Evolutionary conservation across 2,113 vertebrate species (phyloP).

Genomic region (Microtus montanus): DNA sequence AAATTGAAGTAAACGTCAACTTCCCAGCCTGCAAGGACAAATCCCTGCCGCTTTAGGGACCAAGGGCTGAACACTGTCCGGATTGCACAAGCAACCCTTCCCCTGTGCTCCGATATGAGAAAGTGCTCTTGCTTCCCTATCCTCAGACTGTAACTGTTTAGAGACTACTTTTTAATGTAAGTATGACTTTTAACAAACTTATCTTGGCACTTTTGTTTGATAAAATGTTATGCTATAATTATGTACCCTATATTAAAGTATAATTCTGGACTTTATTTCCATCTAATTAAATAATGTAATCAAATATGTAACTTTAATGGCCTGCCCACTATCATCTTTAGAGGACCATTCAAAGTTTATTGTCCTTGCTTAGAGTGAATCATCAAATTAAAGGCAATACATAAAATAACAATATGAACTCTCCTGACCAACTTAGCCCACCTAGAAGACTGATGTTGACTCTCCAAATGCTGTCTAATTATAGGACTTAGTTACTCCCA

Average conservation of each 20-base stretch:
- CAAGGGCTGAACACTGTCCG: not conserved
- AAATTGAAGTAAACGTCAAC: not conserved
- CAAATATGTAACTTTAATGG: constrained; percentile 78
- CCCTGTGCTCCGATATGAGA: not conserved
- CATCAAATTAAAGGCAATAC: constrained; percentile 61
- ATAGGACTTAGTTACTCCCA: constrained; percentile 68
- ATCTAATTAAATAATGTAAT: constrained; percentile 77
- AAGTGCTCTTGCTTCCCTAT: constrained; percentile 68
- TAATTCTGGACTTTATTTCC: constrained; percentile 75
- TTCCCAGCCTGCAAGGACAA: constrained; percentile 32
- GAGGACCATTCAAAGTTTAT: constrained; percentile 74
- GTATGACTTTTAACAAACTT: constrained; percentile 78
- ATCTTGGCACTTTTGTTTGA: constrained; percentile 73
- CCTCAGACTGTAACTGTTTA: constrained; percentile 59
- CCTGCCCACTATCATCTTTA: constrained; percentile 58
- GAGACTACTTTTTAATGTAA: constrained; percentile 56
- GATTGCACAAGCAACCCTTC: not conserved
- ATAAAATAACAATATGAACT: constrained; percentile 74
- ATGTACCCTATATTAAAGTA: constrained; percentile 74
- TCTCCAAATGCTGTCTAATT: constrained; percentile 68
- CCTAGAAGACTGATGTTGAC: constrained; percentile 73
- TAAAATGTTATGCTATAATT: constrained; percentile 75
- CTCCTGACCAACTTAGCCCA: constrained; percentile 54
- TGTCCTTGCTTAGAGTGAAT: constrained; percentile 70
- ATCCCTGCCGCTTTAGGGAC: not conserved